Evolutionary conservation across 2,888 invertebrate genomes (phyloP).

Genomic region (Heliconius hortense): DNA sequence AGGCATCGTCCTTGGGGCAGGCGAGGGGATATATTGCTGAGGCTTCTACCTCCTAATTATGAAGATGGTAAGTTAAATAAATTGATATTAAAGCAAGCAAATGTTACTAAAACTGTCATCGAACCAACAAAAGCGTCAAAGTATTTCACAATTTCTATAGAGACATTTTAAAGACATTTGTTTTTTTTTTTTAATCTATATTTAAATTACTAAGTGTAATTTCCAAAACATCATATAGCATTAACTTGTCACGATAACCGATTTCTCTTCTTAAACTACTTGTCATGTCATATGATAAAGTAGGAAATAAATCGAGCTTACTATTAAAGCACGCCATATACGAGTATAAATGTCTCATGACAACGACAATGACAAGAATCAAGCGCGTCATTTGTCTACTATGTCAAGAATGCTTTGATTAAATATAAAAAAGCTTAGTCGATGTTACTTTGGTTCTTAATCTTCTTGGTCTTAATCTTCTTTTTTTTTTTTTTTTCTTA

Average conservation of each 20-base stretch:
- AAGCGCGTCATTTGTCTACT: conserved; percentile 14
- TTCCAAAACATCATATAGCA: not conserved
- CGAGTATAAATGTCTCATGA: not conserved
- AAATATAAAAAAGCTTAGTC: not conserved
- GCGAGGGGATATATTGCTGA: conserved; percentile 88
- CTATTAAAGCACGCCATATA: conserved; percentile 11
- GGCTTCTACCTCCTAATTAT: conserved; percentile 87
- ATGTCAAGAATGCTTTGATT: not conserved
- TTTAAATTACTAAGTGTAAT: not conserved
- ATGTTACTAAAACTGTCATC: no score
- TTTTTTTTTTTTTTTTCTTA: no score
- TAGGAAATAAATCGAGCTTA: conserved; percentile 19
- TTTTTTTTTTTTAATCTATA: no score
- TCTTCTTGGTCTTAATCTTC: not conserved
- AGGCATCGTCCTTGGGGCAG: conserved; percentile 92
- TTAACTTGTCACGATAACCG: conserved; percentile 25
- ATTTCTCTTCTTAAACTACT: conserved; percentile 8
- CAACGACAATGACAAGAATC: conserved; percentile 9
- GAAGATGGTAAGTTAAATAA: conserved; percentile 84
- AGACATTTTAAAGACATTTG: no score
- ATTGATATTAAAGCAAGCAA: no score
- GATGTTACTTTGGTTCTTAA: not conserved
- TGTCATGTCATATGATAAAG: conserved; percentile 12
- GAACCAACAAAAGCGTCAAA: no score
- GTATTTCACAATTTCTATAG: no score